Conservation (phyloP, 2,888 invertebrate genomes). For the Stomorhina lunata region DNA sequence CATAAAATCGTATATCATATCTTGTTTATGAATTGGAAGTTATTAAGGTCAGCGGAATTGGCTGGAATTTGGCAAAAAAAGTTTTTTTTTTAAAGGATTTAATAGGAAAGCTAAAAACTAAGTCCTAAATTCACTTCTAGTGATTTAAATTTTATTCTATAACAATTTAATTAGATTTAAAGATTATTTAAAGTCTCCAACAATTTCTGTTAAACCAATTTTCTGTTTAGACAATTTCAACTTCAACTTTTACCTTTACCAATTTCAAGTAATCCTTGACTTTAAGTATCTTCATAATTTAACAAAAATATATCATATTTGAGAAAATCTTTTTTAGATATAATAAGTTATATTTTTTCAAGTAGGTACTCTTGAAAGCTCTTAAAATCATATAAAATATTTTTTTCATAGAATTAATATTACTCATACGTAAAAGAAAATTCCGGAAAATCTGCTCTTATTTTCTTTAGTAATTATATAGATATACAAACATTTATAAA, state of each 20-base stretch:
- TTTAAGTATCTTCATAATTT: background rate
- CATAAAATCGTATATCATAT: no score
- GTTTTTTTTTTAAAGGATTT: background rate
- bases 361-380: background rate
- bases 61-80: background rate
- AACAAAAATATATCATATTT: constrained; percentile 4
- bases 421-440: constrained; percentile 23
- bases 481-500: no score
- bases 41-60: background rate
- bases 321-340: background rate
- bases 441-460: no score
- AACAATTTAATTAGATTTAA: background rate
- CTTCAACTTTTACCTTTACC: no score
- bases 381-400: constrained; percentile 17
- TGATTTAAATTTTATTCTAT: background rate
- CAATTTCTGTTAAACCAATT: no score
- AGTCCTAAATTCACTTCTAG: no score
- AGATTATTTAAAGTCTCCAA: background rate
- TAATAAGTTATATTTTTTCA: background rate
- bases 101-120: no score
- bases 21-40: background rate
- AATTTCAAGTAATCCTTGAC: background rate
- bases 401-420: background rate
- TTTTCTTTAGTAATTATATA: no score
- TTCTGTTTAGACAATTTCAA: no score